A percentile compares a stretch with the other conserved stretches of the same genome.
These are phyloP conservation scores for Nestor notabilis DNA, from an alignment of 2,113 vertebrate genomes.

Conservation along the genomic window DNA sequence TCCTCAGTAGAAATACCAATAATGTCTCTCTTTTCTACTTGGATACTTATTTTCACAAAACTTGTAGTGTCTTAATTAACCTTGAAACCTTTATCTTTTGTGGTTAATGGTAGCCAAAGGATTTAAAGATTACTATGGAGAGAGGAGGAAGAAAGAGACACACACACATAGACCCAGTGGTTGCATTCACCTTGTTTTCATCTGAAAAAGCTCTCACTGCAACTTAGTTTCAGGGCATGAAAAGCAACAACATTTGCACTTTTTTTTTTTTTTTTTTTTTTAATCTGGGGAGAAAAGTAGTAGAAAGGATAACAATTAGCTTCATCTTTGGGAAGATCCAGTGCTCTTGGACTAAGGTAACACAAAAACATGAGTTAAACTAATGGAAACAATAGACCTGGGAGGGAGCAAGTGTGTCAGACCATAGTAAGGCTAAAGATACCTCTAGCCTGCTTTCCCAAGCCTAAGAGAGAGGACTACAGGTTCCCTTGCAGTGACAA, in stretches of 20 bases:
- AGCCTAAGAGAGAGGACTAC: background rate
- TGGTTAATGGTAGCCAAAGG: background rate
- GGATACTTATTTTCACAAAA: background rate
- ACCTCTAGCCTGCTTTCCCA: background rate
- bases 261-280: background rate
- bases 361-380: background rate
- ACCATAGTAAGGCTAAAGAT: background rate
- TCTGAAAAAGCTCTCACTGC: background rate
- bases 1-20: background rate
- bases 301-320: background rate
- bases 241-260: background rate
- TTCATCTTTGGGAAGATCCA: background rate
- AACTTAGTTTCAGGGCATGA: background rate
- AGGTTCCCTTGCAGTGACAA: background rate
- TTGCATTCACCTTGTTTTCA: background rate
- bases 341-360: background rate
- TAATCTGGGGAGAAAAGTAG: background rate
- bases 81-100: background rate
- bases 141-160: background rate
- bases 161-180: too few species aligned
- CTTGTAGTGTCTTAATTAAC: background rate
- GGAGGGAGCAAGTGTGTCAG: background rate
- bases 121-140: background rate
- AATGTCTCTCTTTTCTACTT: background rate
- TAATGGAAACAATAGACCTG: background rate